Evolutionary conservation across 2,797 vertebrate species (phyloP).

Genomic region (Cygnus olor): DNA sequence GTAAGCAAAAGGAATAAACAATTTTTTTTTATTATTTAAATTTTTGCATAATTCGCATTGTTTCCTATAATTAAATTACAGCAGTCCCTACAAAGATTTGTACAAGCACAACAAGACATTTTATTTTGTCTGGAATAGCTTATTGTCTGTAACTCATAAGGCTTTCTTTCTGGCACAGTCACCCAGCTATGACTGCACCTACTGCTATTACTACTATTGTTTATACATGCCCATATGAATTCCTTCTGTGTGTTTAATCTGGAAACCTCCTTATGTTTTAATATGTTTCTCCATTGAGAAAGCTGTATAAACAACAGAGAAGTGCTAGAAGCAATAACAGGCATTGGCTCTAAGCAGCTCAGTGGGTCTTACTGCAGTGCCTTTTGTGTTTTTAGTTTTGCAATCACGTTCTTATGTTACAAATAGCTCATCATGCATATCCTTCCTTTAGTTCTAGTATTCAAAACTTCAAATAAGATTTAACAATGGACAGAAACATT

Average conservation of each 20-base stretch:
- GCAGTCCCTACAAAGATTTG: not conserved
- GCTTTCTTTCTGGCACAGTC: not conserved
- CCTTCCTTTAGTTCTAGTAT: not conserved
- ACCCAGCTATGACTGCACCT: not conserved
- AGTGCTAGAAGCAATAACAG: not conserved
- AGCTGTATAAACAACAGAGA: not conserved
- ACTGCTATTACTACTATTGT: not conserved
- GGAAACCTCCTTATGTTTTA: not conserved
- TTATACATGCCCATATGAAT: not conserved
- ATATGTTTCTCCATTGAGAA: not conserved
- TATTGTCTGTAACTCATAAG: not conserved
- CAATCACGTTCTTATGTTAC: not conserved
- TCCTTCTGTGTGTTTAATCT: not conserved
- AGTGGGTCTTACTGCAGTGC: not conserved
- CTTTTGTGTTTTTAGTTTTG: not conserved
- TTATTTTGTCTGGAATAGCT: not conserved
- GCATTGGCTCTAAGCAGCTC: not conserved
- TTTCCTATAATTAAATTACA: not conserved
- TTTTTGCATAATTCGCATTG: not conserved
- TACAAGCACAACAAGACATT: not conserved
- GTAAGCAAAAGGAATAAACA: not conserved
- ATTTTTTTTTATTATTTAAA: not conserved
- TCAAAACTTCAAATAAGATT: not conserved
- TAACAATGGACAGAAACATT: not conserved
- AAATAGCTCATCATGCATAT: not conserved